These are phyloP conservation scores for Sternarchorhynchus goeldii DNA, from an alignment of 2,797 vertebrate genomes.

Conservation along the genomic window DNA sequence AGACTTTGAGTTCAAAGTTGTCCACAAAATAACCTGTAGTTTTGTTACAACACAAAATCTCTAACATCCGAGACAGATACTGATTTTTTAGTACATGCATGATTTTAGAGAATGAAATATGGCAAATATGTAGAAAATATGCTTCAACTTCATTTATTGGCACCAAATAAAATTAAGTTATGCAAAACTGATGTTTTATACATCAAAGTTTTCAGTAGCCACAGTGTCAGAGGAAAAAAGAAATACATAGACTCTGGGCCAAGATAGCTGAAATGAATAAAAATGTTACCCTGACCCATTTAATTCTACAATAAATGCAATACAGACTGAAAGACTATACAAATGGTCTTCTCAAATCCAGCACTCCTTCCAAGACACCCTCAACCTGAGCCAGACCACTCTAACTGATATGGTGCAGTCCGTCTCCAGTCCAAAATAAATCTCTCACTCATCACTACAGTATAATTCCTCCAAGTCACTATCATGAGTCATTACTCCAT, in stretches of 20 bases:
- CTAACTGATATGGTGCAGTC: no score
- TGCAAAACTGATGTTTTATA: neutral
- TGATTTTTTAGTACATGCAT: no score
- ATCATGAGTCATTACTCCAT: constrained; percentile 6
- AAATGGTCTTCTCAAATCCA: neutral
- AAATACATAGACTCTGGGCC: neutral
- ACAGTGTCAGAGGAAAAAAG: neutral
- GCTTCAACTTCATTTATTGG: neutral
- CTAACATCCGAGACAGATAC: neutral
- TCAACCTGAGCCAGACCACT: no score
- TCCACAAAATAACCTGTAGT: constrained; percentile 39
- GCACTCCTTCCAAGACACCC: neutral
- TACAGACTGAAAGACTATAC: neutral
- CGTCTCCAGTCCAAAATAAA: neutral
- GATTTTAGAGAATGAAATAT: neutral
- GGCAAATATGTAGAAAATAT: neutral
- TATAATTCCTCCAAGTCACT: neutral
- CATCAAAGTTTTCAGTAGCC: neutral
- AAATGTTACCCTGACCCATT: neutral
- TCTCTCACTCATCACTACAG: neutral
- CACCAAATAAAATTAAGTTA: neutral
- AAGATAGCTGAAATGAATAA: neutral
- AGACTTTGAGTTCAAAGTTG: constrained; percentile 31
- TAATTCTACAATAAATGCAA: neutral
- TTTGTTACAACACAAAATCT: constrained; percentile 12